These are phyloP conservation scores for Todus mexicanus DNA, from an alignment of 2,797 vertebrate species.

Conservation along the genomic window DNA sequence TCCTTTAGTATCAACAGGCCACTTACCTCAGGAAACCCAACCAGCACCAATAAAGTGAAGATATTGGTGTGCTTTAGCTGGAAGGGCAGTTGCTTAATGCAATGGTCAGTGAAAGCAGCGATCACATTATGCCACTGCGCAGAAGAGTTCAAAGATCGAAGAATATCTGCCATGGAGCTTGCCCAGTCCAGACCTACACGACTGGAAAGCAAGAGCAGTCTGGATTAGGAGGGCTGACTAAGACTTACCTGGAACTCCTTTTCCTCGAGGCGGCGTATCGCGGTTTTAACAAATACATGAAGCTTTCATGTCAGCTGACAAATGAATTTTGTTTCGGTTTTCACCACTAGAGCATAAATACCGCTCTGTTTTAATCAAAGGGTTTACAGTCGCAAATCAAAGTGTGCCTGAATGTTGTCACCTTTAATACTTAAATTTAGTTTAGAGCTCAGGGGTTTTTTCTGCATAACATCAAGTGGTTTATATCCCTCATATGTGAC, in stretches of 20 bases:
- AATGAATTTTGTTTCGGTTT: background rate
- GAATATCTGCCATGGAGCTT: constrained; percentile 92
- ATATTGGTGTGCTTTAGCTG: constrained; percentile 93
- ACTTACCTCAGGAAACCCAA: constrained; percentile 94
- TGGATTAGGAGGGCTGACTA: background rate
- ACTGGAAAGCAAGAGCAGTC: constrained; percentile 71
- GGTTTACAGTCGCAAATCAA: background rate
- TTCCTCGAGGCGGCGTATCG: background rate
- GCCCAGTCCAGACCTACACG: constrained; percentile 97
- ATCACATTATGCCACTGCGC: constrained; percentile 87
- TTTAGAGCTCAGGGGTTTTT: background rate
- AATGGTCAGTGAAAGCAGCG: constrained; percentile 90
- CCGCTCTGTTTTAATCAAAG: background rate
- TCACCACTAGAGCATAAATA: background rate
- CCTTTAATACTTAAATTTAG: background rate
- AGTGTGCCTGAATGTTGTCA: background rate
- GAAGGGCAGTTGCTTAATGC: constrained; percentile 89
- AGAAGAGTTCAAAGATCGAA: constrained; percentile 86
- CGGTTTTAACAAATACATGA: background rate
- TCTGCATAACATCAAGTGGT: background rate
- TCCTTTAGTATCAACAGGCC: background rate
- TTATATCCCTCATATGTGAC: fast-evolving
- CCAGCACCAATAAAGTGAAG: constrained; percentile 93
- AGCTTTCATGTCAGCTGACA: background rate
- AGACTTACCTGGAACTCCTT: background rate